Evolutionary conservation across 1,140 invertebrate genomes (phyloP).

Genomic region (Helicoverpa armigera): DNA sequence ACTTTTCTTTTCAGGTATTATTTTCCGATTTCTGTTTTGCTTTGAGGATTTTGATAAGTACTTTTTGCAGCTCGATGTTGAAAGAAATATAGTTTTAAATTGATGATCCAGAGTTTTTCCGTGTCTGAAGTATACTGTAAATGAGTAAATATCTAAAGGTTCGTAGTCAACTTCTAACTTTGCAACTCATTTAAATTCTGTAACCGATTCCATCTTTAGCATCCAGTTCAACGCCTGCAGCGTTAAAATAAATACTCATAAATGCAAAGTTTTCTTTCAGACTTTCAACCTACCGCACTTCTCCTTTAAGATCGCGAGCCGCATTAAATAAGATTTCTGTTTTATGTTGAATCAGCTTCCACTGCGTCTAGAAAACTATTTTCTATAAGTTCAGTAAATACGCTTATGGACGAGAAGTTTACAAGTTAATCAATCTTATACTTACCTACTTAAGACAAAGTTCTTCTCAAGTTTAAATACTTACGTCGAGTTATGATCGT

Average conservation of each 20-base stretch:
- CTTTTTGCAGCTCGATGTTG: too few species aligned
- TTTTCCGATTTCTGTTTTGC: not conserved
- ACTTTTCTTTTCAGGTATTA: conserved; percentile 26
- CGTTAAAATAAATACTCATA: conserved; percentile 40
- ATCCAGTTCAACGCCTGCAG: conserved; percentile 14
- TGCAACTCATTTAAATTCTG: not conserved
- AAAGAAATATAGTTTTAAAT: too few species aligned
- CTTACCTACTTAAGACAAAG: conserved; percentile 29
- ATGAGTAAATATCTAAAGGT: too few species aligned
- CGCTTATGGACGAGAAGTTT: conserved; percentile 37
- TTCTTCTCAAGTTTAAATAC: conserved; percentile 25
- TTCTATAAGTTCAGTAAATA: conserved; percentile 59
- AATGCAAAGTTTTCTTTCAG: conserved; percentile 51
- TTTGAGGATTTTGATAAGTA: too few species aligned
- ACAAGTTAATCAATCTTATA: conserved; percentile 35
- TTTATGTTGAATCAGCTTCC: conserved; percentile 69
- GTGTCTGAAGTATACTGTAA: too few species aligned
- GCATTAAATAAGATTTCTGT: conserved; percentile 75
- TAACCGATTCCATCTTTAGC: not conserved
- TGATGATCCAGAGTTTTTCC: too few species aligned
- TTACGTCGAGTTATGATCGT: conserved; percentile 29
- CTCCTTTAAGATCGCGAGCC: conserved; percentile 60
- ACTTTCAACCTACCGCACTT: conserved; percentile 53
- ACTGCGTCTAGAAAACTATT: conserved; percentile 59
- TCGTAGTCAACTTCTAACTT: not conserved